phyloP scores from a whole-genome alignment of 2,113 vertebrate species.

The Lathamus discolor region DNA sequence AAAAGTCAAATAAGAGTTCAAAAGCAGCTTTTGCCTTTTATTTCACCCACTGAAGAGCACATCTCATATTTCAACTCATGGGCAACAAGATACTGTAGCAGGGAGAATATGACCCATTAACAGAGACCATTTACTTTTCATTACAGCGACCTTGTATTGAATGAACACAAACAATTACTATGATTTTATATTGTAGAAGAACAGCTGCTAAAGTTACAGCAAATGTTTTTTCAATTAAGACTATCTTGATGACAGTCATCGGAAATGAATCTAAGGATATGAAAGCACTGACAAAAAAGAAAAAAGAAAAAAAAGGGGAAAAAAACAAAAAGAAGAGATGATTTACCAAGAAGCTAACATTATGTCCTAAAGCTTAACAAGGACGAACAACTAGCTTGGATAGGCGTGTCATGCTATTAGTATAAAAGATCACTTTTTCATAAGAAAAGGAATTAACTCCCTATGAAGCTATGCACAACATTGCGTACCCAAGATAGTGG shows the following conservation, averaged over 20 bases:
- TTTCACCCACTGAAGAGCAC: background rate
- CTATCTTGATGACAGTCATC: slow-evolving; percentile 52
- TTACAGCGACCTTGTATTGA: slow-evolving; percentile 40
- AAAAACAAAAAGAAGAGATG: background rate
- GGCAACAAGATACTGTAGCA: background rate
- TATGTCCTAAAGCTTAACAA: slow-evolving; percentile 9
- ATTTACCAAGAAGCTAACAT: slow-evolving; percentile 44
- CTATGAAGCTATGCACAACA: background rate
- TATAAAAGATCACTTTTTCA: background rate
- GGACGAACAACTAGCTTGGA: background rate
- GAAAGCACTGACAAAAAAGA: background rate
- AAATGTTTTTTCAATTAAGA: slow-evolving; percentile 70
- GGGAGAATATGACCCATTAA: slow-evolving; percentile 35
- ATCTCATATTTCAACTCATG: background rate
- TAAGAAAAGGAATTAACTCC: background rate
- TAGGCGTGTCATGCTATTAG: background rate
- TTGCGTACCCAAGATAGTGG: background rate
- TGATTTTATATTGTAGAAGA: slow-evolving; percentile 10
- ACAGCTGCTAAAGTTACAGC: slow-evolving; percentile 68
- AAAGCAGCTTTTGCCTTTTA: background rate
- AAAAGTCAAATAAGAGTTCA: background rate
- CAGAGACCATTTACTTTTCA: slow-evolving; percentile 49
- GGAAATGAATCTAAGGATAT: slow-evolving; percentile 44
- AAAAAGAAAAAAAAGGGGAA: too few relatives aligned
- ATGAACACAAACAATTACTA: slow-evolving; percentile 51